Percentiles rank a stretch among this genome's conserved stretches.
Evolutionary conservation across 2,888 invertebrate species (phyloP).

Genomic region (Boloria euphrosyne): DNA sequence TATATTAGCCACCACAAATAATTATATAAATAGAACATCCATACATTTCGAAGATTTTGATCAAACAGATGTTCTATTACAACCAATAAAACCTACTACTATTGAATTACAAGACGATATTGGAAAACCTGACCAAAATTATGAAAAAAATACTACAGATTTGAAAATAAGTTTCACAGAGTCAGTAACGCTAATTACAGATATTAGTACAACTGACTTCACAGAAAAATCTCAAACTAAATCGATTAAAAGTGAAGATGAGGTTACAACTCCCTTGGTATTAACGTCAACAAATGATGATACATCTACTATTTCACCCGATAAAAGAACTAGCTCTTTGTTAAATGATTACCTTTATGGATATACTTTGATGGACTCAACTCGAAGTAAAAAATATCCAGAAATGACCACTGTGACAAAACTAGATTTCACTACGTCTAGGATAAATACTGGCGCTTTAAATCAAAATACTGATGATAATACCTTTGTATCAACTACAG

Average conservation of each 20-base stretch:
- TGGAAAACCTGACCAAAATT: not conserved
- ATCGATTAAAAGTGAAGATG: not conserved
- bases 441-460: not conserved
- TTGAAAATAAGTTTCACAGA: conserved; percentile 3
- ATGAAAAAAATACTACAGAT: not conserved
- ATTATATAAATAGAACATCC: not conserved
- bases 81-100: not conserved
- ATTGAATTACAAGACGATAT: not conserved
- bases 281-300: not conserved
- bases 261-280: not conserved
- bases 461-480: not conserved
- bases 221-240: not conserved
- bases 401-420: not conserved
- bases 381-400: conserved; percentile 22
- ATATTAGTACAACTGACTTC: conserved; percentile 1
- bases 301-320: not conserved
- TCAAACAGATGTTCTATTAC: not conserved
- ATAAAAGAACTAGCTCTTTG: conserved; percentile 5
- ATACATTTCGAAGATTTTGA: not conserved
- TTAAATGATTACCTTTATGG: conserved; percentile 21
- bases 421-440: not conserved
- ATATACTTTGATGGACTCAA: conserved; percentile 31
- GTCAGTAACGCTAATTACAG: not conserved
- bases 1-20: not conserved
- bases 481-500: conserved; percentile 3